phyloP scores from a whole-genome alignment of 2,797 vertebrate species.

The Acanthurus leucopareius region DNA sequence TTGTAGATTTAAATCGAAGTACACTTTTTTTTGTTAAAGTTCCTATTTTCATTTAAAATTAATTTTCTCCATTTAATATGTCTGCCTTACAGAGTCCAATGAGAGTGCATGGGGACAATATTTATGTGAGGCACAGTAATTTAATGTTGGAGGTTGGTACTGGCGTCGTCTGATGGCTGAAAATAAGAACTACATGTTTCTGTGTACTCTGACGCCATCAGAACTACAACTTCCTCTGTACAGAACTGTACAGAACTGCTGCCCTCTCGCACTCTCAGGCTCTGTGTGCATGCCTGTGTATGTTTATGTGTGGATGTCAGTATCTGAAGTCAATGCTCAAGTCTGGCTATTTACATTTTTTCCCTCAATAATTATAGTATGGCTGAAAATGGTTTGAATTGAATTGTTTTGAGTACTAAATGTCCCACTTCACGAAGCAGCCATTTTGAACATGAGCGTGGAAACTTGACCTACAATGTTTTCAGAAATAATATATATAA shows the following conservation, averaged over 20 bases:
- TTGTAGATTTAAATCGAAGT: not conserved
- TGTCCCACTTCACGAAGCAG: constrained; percentile 49
- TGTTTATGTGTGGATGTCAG: constrained; percentile 45
- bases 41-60: constrained; percentile 15
- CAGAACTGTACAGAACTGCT: constrained; percentile 81
- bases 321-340: constrained; percentile 5
- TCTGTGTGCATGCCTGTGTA: constrained; percentile 80
- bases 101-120: constrained; percentile 99
- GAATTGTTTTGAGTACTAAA: constrained; percentile 6
- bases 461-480: not conserved
- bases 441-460: constrained; percentile 24
- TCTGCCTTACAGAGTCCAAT: constrained; percentile 93
- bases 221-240: constrained; percentile 82
- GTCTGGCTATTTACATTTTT: constrained; percentile 25
- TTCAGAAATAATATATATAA: not conserved
- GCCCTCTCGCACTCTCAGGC: constrained; percentile 91
- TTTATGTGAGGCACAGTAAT: constrained; percentile 99
- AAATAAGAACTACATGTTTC: constrained; percentile 70
- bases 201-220: constrained; percentile 77
- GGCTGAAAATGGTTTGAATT: constrained; percentile 30
- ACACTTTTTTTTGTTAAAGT: not conserved
- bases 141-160: constrained; percentile 99
- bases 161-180: constrained; percentile 70
- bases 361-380: constrained; percentile 5
- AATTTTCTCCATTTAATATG: constrained; percentile 61